Base-by-base conservation (phyloP, 2,113 vertebrate species). In the Caranx melampygus region DNA sequence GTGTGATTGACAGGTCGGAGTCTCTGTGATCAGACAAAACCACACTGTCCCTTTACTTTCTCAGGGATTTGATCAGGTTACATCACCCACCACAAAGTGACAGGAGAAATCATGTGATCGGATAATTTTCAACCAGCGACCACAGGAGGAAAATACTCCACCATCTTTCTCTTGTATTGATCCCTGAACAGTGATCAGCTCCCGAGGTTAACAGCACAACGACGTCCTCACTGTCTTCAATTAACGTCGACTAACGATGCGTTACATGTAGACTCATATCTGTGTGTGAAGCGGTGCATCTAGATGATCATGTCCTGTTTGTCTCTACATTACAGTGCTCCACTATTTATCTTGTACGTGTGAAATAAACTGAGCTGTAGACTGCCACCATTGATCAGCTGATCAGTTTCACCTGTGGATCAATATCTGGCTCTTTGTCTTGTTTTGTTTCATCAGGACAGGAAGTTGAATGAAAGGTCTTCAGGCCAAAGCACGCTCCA, bases 41-140 rank as follows among this genome's bases (percentile, higher is more conserved):
- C 0, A 10, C 42, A 66, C 59, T 74, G 33, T 76, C 54, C 77
- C 61, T 44, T 57, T 68, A 42, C 59, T 76, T 78, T 91, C 92
- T 93, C 92, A 91, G 92, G 89, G 85, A 91, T 87, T 76, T 71
- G 79, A 83, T 91, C 82, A 86, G 69, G 79, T 69, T 84, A 20
- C n/a, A 42, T 13, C 73, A 80, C 31, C 59, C 3, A 8, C 13
- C 21, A 69, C 26, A 33, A 59, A 33, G 44, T 11, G 3, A 55
- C 21, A 6, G 6, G 72, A 61, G 33, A 31, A 60, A 66, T 47
- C 3, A 65, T n/a, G 14, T 62, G 5, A 44, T 37, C 2, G 31
- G 49, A 64, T 3, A 75, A 16, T 45, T 40, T 14, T 37, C 20
- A 61, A 51, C 18, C 18, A 31, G 26, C 26, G 26, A 57, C 49